Evolutionary conservation across 2,113 vertebrate species (phyloP), one percentile per base, ranked within the genome.

Genomic region (Phocoena sinus): DNA sequence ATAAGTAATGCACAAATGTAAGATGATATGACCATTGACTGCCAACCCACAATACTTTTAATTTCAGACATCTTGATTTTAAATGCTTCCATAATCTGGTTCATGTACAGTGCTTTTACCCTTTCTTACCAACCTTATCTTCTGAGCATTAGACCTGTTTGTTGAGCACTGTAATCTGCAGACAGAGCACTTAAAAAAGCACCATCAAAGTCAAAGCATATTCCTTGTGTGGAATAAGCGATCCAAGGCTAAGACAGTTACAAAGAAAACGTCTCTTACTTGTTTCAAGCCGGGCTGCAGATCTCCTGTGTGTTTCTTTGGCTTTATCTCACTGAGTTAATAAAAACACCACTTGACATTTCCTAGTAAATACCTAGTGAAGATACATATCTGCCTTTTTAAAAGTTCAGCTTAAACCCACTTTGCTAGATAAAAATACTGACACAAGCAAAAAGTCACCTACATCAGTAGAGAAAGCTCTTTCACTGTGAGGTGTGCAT

Each of bases 341-440:
- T 97, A 98, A 97, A 97, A 97, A 98, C 95, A 93, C 76, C 95
- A 93, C 56, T 93, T 97, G 97, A 98, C 97, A 98, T 92, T 94
- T 98, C 94, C 76, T 83, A 97, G 98, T 97, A 98, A 98, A 98
- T 94, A 97, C n/a, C 95, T 95, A 96, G 97, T 81, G 86, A 96
- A 92, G 89, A 91, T 89, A 97, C 50, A 82, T 44, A 95, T 96
- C 97, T 97, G 92, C 97, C 96, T 97, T 98, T 98, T 96, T 88
- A 76, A 97, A 96, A 97, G 88, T 95, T 94, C 91, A 93, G 70
- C 25, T 89, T 68, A 96, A 97, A 95, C 79, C 38, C 13, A 82
- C 95, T 98, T 95, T 94, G 94, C 85, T 73, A 96, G 84, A 97
- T 83, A 97, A 97, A 97, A 98, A 89, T 33, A 89, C 21, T 41